A percentile compares a stretch with the other conserved stretches of the same genome.
Conservation (phyloP, 1,140 invertebrate genomes). For the Zaprionus davidi region DNA sequence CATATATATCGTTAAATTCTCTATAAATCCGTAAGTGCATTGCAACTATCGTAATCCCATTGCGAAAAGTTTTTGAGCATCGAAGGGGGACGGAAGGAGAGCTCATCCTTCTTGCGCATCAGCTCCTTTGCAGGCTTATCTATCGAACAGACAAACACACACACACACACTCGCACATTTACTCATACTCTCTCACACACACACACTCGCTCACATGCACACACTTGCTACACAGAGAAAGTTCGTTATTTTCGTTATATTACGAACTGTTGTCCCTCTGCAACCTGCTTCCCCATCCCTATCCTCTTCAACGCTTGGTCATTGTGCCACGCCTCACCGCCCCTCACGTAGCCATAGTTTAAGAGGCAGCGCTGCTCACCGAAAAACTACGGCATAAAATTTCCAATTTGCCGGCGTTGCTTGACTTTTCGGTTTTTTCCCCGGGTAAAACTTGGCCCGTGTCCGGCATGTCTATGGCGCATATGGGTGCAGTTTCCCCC, state of each 20-base stretch:
- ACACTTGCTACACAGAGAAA: slow-evolving; percentile 19
- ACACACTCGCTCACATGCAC: slow-evolving; percentile 7
- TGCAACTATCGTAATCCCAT: slow-evolving; percentile 50
- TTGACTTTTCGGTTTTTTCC: slow-evolving; percentile 59
- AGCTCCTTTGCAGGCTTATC: slow-evolving; percentile 50
- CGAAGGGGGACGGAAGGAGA: background rate
- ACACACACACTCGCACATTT: slow-evolving; percentile 11
- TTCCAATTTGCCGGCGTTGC: slow-evolving; percentile 71
- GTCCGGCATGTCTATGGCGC: slow-evolving; percentile 44
- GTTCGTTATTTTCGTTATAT: slow-evolving; percentile 57
- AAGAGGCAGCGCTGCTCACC: slow-evolving; percentile 25
- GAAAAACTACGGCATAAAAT: slow-evolving; percentile 77
- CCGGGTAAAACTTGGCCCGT: slow-evolving; percentile 58
- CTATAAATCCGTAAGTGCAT: slow-evolving; percentile 51
- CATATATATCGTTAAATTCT: slow-evolving; percentile 17
- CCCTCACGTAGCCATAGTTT: slow-evolving; percentile 45
- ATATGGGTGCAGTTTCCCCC: slow-evolving; percentile 39
- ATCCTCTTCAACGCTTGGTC: background rate
- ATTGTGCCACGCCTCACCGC: background rate
- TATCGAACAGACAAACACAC: slow-evolving; percentile 16
- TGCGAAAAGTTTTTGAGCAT: slow-evolving; percentile 36
- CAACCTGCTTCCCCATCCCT: background rate
- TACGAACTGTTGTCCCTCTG: slow-evolving; percentile 23
- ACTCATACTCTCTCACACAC: slow-evolving; percentile 16
- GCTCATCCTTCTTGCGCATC: slow-evolving; percentile 45